Evolutionary conservation across 1,140 invertebrate genomes (phyloP), one percentile per base, ranked within the genome.

Genomic region (Hypothenemus hampei): DNA sequence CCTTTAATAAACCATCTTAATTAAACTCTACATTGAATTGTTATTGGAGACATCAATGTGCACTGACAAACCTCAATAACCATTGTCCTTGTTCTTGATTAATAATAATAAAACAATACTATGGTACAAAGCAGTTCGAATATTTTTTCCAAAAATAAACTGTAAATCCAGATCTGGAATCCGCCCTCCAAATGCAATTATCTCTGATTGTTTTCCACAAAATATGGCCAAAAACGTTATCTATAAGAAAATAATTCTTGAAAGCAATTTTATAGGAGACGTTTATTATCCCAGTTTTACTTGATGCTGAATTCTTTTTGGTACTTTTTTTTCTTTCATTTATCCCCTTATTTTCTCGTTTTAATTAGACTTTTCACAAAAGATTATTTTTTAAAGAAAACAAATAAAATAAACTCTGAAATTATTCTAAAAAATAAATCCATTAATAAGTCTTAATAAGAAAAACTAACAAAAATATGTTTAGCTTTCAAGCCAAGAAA

Each of bases 201-300:
- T 49, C 47, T 37, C 36, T 19, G 47, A 40, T 49, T 49, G 47
- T 49, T 49, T 47, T 26, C 35, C 15, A 23, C 35, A 39, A 49
- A 49, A 49, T 49, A 49, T 39, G 23, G 21, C 47, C 35, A 4
- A n/a, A n/a, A n/a, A 16, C 36, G 36, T 39, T 49, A 49, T 49
- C 47, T 49, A 49, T 49, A 49, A 39, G 47, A 49, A 49, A 49
- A 40, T 49, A 49, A 49, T 49, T 49, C 40, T 22, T 39, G 36
- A 16, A 49, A 49, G 47, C 47, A 49, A 49, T 49, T 49, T 49
- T 49, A 49, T 49, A 49, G 35, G 22, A 47, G 47, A 49, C 47
- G 36, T 49, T 49, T 40, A 40, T 49, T 49, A 49, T 49, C 47
- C 21, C 1, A 39, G 47, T 49, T 49, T 24, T 24, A 23, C 35